Evolutionary conservation across 2,888 invertebrate species (phyloP), one percentile per base, ranked within the genome.

Genomic region (Octodonta nipae): DNA sequence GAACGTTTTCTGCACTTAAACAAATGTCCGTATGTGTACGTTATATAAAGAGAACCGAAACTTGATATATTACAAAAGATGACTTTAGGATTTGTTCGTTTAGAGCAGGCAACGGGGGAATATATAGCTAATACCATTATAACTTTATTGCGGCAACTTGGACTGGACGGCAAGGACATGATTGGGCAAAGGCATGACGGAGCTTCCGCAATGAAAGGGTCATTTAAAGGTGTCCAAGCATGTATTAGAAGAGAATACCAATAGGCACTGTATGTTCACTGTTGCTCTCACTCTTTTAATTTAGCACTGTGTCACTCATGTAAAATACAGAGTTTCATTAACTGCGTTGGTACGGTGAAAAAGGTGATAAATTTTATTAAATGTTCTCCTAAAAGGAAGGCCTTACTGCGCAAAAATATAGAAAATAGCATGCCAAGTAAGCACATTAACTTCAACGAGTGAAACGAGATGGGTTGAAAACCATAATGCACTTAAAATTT

Each of bases 231-330:
- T 6, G 26, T 10, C 6, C 26, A 26, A 10, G 26, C 26, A 26
- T 5, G 5, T 5, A 10, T 26, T 5, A 26, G 10, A 26, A 26
- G 10, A 26, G 10, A 5, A 5, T 26, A 7, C 10, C 26, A 5
- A 7, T 5, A 26, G 10, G 26, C 26, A n/a, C 26, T 26, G 5
- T 26, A 32, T 11, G 32, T 32, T 22, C 32, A 32, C 25, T 32
- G 32, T 32, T 25, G 32, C 26, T 32, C 32, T 24, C 32, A 32
- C 16, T 32, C 32, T 17, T 15, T 32, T 15, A 32, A 32, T 22
- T 12, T 32, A 13, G 32, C 32, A 25, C 16, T 32, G 13, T 25
- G 32, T 26, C 32, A 32, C 26, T 32, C 32, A 13, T 32, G 25
- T 17, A 31, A 24, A 13, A 11, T 32, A 14, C 32, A 13, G 16